phyloP scores from a whole-genome alignment of 1,140 invertebrate genomes.

The Cydia strobilella region DNA sequence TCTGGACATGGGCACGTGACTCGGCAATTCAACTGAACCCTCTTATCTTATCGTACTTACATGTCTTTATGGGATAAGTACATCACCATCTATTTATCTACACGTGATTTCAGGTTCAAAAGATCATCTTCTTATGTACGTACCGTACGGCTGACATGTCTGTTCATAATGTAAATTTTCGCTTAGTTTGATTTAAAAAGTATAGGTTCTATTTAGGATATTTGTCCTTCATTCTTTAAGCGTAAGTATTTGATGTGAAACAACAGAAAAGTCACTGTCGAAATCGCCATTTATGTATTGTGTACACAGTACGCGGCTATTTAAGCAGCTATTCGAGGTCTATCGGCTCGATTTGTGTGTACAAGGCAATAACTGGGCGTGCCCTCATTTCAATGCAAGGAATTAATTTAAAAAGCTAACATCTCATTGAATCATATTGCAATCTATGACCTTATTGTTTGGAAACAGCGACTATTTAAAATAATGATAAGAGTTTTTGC shows the following conservation, averaged over 20 bases:
- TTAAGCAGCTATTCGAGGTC: slow-evolving; percentile 29
- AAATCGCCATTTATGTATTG: slow-evolving; percentile 1
- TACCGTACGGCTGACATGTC: too few species aligned
- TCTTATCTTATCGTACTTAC: neutral
- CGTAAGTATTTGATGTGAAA: neutral
- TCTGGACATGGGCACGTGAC: neutral
- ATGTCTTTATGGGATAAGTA: too few species aligned
- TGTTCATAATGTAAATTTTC: neutral
- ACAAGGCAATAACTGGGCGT: slow-evolving; percentile 25
- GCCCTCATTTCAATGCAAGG: slow-evolving; percentile 3
- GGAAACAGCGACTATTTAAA: neutral
- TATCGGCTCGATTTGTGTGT: slow-evolving; percentile 23
- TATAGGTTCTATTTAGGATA: neutral
- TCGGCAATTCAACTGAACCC: neutral
- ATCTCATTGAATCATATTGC: neutral
- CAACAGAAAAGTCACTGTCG: slow-evolving; percentile 5
- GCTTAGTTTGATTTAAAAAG: neutral
- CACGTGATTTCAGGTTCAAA: too few species aligned
- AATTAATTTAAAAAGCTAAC: neutral
- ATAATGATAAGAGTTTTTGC: neutral
- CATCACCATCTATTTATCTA: too few species aligned
- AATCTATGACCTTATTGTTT: neutral
- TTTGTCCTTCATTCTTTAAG: neutral
- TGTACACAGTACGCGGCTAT: slow-evolving; percentile 7
- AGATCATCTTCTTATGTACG: too few species aligned